phyloP scores from a whole-genome alignment of 2,113 vertebrate species.

The Morone chrysops region DNA sequence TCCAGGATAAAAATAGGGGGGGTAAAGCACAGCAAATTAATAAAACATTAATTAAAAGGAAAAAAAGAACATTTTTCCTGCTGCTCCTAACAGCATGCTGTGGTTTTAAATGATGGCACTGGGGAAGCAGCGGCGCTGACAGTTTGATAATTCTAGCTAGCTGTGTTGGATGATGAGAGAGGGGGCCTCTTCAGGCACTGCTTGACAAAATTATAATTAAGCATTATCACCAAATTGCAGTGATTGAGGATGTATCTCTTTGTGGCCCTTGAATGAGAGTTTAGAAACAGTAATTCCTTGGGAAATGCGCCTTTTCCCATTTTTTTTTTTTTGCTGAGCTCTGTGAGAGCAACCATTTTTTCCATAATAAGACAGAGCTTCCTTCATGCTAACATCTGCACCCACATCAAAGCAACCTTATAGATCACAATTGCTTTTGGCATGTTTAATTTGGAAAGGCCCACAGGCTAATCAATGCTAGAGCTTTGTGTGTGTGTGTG shows the following conservation, averaged over 20 bases:
- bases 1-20: neutral
- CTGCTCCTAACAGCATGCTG: constrained; percentile 42
- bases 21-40: constrained; percentile 19
- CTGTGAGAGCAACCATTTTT: constrained; percentile 19
- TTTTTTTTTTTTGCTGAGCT: constrained; percentile 17
- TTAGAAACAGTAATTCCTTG: constrained; percentile 57
- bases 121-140: constrained; percentile 53
- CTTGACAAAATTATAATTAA: constrained; percentile 76
- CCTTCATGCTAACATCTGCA: constrained; percentile 41
- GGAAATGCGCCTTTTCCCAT: constrained; percentile 15
- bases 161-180: constrained; percentile 56
- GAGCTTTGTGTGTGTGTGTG: neutral
- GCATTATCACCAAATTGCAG: constrained; percentile 75
- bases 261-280: constrained; percentile 60
- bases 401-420: constrained; percentile 29
- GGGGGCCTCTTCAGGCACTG: constrained; percentile 61
- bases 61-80: constrained; percentile 3
- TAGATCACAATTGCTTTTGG: constrained; percentile 49
- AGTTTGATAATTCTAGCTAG: constrained; percentile 53
- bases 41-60: constrained; percentile 54
- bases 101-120: constrained; percentile 46
- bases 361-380: constrained; percentile 21
- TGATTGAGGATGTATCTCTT: constrained; percentile 71
- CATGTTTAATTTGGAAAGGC: constrained; percentile 42
- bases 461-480: constrained; percentile 7